These are phyloP conservation scores for Acanthochromis polyacanthus DNA, from an alignment of 2,113 vertebrate genomes.

Conservation along the genomic window DNA sequence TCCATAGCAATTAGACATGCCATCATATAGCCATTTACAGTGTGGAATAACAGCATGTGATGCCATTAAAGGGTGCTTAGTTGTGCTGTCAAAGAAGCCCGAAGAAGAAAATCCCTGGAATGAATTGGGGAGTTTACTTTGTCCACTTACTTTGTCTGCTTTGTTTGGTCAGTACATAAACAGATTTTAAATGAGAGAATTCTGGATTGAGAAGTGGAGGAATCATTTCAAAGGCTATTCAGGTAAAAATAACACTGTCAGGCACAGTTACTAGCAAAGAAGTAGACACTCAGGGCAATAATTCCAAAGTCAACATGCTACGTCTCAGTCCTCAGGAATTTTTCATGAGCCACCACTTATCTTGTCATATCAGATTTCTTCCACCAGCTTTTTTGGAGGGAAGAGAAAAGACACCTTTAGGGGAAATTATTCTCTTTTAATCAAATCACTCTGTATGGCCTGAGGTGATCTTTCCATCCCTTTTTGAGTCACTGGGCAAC, in stretches of 20 bases:
- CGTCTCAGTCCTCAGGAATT: conserved; percentile 81
- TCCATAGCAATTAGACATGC: neutral
- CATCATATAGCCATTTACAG: neutral
- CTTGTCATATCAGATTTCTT: conserved; percentile 86
- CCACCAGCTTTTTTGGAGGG: conserved; percentile 68
- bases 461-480: conserved; percentile 65
- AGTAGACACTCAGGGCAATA: conserved; percentile 68
- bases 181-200: conserved; percentile 50
- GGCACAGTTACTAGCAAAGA: conserved; percentile 65
- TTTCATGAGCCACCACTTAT: conserved; percentile 87
- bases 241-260: conserved; percentile 78
- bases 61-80: conserved; percentile 24
- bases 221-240: conserved; percentile 63
- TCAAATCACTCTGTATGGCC: conserved; percentile 79
- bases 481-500: conserved; percentile 57
- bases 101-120: conserved; percentile 46
- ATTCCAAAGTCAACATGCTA: conserved; percentile 80
- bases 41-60: conserved; percentile 1
- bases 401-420: conserved; percentile 82
- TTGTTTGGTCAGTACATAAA: conserved; percentile 47
- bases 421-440: conserved; percentile 84
- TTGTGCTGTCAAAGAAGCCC: neutral
- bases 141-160: conserved; percentile 29
- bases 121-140: conserved; percentile 36
- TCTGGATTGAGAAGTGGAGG: conserved; percentile 32